Evolutionary conservation across 1,140 invertebrate genomes (phyloP).

Genomic region (Phenacoccus solenopsis): DNA sequence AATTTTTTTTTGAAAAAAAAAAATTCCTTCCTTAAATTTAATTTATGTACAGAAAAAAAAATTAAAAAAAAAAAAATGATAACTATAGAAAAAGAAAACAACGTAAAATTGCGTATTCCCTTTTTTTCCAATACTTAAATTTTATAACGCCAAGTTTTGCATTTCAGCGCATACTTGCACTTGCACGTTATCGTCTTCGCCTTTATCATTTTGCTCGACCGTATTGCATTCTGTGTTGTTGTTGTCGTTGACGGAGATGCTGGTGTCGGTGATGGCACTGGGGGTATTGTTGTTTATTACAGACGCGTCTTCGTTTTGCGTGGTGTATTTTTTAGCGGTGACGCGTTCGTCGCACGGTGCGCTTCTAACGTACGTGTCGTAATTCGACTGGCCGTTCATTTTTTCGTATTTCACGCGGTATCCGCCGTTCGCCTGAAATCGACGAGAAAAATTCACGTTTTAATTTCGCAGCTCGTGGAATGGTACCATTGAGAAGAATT

Average conservation of each 20-base stretch:
- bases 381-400: background rate
- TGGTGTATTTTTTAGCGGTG: no score
- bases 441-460: no score
- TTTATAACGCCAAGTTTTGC: constrained; percentile 7
- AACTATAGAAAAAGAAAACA: background rate
- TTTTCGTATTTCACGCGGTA: background rate
- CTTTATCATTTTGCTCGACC: background rate
- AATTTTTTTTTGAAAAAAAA: background rate
- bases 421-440: background rate
- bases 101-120: background rate
- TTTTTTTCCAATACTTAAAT: background rate
- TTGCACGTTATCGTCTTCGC: background rate
- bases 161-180: background rate
- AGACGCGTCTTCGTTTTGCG: no score
- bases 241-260: background rate
- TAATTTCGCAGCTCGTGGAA: no score
- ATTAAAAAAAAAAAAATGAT: background rate
- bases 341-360: no score
- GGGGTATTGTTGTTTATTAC: background rate
- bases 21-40: background rate
- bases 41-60: constrained; percentile 5
- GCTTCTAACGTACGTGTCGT: no score
- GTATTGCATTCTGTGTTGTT: background rate
- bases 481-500: no score
- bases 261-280: no score